Evolutionary conservation across 2,888 invertebrate species (phyloP).

Genomic region (Julus scandinavius): DNA sequence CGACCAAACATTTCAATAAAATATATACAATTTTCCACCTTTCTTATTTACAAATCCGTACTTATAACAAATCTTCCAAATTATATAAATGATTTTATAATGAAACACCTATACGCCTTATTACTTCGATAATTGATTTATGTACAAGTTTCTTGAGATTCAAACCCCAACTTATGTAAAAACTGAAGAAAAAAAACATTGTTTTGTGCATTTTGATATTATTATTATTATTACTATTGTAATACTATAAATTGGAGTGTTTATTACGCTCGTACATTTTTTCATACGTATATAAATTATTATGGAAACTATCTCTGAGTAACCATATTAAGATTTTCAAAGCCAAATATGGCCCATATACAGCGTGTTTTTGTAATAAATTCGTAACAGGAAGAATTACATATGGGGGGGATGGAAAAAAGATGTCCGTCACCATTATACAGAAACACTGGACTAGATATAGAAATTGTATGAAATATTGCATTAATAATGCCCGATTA

Average conservation of each 20-base stretch:
- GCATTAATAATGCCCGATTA: neutral
- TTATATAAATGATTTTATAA: neutral
- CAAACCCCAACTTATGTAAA: constrained; percentile 10
- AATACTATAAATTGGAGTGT: neutral
- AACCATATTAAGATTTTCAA: too few species aligned
- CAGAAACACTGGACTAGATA: neutral
- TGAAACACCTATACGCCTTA: neutral
- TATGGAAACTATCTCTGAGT: neutral
- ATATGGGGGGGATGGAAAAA: neutral
- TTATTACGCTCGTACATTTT: neutral
- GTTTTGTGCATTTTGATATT: constrained; percentile 12
- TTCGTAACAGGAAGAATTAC: too few species aligned
- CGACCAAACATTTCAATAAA: neutral
- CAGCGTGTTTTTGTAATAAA: too few species aligned
- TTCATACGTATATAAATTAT: neutral
- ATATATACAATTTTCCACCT: neutral
- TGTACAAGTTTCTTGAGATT: constrained; percentile 24
- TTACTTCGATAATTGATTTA: neutral
- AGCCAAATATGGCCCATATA: too few species aligned
- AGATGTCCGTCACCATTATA: neutral
- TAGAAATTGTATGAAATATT: neutral
- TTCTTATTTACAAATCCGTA: neutral
- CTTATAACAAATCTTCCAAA: neutral
- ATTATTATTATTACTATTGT: neutral
- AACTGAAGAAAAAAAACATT: neutral